Conservation (phyloP, 2,797 vertebrate species). For the Glyptemys insculpta region DNA sequence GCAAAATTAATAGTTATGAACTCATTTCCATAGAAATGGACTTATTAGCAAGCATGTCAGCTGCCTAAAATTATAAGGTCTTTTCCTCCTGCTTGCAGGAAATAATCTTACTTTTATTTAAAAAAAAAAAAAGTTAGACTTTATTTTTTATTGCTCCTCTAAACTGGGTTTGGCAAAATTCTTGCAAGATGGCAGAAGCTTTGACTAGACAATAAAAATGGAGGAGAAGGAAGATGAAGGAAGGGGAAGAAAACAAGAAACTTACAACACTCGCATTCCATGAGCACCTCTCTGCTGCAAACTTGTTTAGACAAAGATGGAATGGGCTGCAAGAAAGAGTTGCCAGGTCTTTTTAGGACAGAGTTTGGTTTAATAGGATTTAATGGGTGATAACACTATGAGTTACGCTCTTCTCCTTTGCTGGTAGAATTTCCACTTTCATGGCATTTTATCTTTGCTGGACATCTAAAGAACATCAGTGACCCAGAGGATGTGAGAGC, state of each 20-base stretch:
- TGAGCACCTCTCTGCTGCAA: slow-evolving; percentile 5
- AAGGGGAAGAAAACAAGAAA: not conserved
- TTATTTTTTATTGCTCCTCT: slow-evolving; percentile 43
- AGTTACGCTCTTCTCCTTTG: not conserved
- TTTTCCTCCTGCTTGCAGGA: slow-evolving; percentile 76
- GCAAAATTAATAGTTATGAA: slow-evolving; percentile 78
- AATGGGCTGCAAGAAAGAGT: slow-evolving; percentile 15
- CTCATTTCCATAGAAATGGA: slow-evolving; percentile 82
- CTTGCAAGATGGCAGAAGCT: not conserved
- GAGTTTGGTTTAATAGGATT: not conserved
- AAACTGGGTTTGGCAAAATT: slow-evolving; percentile 56
- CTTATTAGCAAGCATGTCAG: slow-evolving; percentile 78
- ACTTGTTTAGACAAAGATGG: slow-evolving; percentile 58
- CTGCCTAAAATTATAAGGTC: slow-evolving; percentile 74
- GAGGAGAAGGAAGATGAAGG: not conserved
- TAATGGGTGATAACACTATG: not conserved
- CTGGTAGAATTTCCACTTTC: not conserved
- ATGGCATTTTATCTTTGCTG: not conserved
- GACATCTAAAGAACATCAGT: not conserved
- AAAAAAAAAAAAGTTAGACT: slow-evolving; percentile 59
- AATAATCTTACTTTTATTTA: slow-evolving; percentile 53
- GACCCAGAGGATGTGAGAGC: not conserved
- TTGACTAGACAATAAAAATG: slow-evolving; percentile 33
- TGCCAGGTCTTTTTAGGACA: slow-evolving; percentile 9
- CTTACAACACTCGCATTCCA: slow-evolving; percentile 33